phyloP scores from a whole-genome alignment of 2,888 invertebrate species.

The Himalopsyche tibetana region DNA sequence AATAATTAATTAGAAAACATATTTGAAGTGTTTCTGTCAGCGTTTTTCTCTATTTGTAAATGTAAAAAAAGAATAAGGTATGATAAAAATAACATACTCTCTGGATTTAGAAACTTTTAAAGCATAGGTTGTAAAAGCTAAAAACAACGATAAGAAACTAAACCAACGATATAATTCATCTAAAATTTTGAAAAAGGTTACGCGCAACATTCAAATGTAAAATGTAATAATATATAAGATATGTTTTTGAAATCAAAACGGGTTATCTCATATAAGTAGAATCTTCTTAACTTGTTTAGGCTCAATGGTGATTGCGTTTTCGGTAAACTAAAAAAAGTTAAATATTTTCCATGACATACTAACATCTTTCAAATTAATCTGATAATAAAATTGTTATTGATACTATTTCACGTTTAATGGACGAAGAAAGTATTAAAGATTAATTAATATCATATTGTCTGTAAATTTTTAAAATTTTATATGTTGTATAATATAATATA shows the following conservation, averaged over 20 bases:
- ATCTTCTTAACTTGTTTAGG: constrained; percentile 1
- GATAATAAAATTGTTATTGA: not conserved
- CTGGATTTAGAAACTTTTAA: too few species aligned
- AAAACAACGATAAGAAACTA: too few species aligned
- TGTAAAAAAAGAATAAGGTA: too few species aligned
- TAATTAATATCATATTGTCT: not conserved
- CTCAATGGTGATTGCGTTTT: not conserved
- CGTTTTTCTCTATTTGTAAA: too few species aligned
- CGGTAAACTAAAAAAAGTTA: not conserved
- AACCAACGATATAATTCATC: not conserved
- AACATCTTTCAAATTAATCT: not conserved
- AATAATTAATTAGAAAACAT: too few species aligned
- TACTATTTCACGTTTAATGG: not conserved
- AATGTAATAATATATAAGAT: not conserved
- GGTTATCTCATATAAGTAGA: not conserved
- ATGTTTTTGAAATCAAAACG: not conserved
- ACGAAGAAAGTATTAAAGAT: not conserved
- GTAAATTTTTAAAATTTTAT: not conserved
- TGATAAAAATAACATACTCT: too few species aligned
- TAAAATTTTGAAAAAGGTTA: not conserved
- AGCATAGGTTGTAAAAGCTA: too few species aligned
- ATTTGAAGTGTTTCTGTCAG: too few species aligned
- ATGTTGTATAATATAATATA: not conserved
- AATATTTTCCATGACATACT: not conserved
- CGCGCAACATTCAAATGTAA: not conserved